These are phyloP conservation scores for Anguilla pacifica DNA, from an alignment of 2,797 vertebrate genomes.

Conservation along the genomic window DNA sequence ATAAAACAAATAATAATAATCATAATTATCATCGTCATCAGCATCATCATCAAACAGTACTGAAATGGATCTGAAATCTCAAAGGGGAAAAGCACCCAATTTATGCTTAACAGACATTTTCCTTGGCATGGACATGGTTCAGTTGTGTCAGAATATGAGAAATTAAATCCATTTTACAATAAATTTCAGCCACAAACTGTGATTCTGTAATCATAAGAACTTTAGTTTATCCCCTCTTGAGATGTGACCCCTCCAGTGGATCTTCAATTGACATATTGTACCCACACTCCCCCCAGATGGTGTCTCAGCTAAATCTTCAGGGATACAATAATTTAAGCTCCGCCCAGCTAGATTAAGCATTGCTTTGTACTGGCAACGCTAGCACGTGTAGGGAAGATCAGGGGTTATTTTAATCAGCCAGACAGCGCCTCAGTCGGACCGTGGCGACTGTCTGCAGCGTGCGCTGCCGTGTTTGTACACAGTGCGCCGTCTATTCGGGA, in stretches of 20 bases:
- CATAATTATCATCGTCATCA: too few species aligned
- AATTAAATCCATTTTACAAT: neutral
- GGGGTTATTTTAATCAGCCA: conserved; percentile 30
- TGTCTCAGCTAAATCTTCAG: conserved; percentile 2
- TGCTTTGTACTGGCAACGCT: conserved; percentile 33
- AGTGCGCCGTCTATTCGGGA: conserved; percentile 30
- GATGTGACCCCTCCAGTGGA: neutral
- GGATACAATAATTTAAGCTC: conserved; percentile 28
- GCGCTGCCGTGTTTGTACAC: conserved; percentile 23
- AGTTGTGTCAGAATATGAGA: neutral
- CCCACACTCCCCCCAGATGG: neutral
- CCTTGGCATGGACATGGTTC: neutral
- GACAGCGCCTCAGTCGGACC: conserved; percentile 33
- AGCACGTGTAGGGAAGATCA: conserved; percentile 37
- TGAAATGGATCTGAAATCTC: neutral
- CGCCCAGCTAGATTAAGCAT: conserved; percentile 28
- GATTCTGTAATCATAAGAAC: neutral
- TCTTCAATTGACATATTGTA: neutral
- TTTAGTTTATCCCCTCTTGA: neutral
- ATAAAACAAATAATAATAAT: too few species aligned
- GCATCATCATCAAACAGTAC: neutral
- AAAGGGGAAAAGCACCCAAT: neutral
- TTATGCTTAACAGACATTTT: neutral
- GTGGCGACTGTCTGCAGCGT: conserved; percentile 26
- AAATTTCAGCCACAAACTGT: neutral